Base-by-base conservation (phyloP, 1,140 invertebrate species). In the Drosophila oshimai region DNA sequence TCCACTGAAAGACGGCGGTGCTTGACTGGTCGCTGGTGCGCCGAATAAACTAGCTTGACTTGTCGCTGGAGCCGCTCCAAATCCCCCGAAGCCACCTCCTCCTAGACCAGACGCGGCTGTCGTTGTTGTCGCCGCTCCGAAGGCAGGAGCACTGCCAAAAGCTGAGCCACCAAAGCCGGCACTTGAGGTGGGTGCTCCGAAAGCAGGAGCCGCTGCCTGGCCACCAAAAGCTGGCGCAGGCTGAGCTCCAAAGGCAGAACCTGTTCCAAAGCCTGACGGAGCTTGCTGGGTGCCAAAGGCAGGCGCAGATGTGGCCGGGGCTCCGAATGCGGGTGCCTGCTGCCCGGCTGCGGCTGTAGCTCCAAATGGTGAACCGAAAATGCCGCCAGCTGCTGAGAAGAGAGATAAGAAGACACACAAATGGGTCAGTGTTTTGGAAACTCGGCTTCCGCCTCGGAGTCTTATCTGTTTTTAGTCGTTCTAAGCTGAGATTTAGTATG, bases 1-100 rank as follows among this genome's bases (percentile, higher is more conserved):
- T 0, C 91, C 86, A 47, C 91, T 91, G 36, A 92, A 92, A n/a
- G 90, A 86, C 1, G 89, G 77, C 4, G 89, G 81, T 0, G 88
- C 79, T 31, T 78, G 49, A 20, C 71, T 73, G 13, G 69, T 64
- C 13, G 79, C 61, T 18, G 71, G 42, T 13, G 55, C 37, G 1
- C 89, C 90, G 65, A 92, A 92, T 13, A 89, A 84, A 26, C 74
- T 13, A 45, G 76, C 60, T 44, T 86, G 84, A 53, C 69, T 55
- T 18, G 78, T 45, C 46, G 75, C 42, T 24, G 62, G 57, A n/a
- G 60, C 22, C 5, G 74, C 50, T 1, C 87, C 83, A 47, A 80
- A 90, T 9, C 78, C 65, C 24, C 90, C 84, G 53, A 91, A 91
- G 13, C 70, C 57, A 84, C 64, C 91, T 28, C 46, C 68, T 13